Conservation (phyloP, 2,113 vertebrate species). For the Sinocyclocheilus maitianheensis region DNA sequence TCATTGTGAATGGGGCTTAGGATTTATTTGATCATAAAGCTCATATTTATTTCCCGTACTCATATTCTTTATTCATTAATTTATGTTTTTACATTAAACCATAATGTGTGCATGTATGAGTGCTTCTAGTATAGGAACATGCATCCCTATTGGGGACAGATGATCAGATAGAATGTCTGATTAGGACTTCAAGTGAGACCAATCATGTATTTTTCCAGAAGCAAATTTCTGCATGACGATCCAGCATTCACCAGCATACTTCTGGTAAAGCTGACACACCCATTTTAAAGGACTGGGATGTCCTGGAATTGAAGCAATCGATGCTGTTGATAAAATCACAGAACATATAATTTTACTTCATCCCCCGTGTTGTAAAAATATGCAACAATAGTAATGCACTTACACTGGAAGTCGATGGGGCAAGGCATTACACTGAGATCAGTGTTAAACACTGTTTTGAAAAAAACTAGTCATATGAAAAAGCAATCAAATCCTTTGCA, state of each 20-base stretch:
- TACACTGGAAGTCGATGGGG: not conserved
- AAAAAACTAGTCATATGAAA: not conserved
- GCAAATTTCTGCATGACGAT: not conserved
- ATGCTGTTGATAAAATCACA: not conserved
- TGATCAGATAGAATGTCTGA: slow-evolving; percentile 1
- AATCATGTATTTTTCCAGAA: slow-evolving; percentile 9
- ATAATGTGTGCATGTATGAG: not conserved
- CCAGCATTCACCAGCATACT: not conserved
- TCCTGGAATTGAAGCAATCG: not conserved
- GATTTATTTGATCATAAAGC: not conserved
- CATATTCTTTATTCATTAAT: slow-evolving; percentile 11
- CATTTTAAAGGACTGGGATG: not conserved
- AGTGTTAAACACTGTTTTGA: not conserved
- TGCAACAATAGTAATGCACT: not conserved
- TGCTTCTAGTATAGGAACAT: not conserved
- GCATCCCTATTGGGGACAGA: not conserved
- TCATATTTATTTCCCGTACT: not conserved
- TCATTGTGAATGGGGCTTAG: not conserved
- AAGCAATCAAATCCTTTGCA: not conserved
- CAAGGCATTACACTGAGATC: not conserved
- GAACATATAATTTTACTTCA: not conserved
- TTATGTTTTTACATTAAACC: not conserved
- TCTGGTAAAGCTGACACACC: not conserved
- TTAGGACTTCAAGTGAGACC: not conserved
- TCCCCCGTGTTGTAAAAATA: not conserved